phyloP scores from a whole-genome alignment of 2,113 vertebrate genomes.

The Turnix velox region DNA sequence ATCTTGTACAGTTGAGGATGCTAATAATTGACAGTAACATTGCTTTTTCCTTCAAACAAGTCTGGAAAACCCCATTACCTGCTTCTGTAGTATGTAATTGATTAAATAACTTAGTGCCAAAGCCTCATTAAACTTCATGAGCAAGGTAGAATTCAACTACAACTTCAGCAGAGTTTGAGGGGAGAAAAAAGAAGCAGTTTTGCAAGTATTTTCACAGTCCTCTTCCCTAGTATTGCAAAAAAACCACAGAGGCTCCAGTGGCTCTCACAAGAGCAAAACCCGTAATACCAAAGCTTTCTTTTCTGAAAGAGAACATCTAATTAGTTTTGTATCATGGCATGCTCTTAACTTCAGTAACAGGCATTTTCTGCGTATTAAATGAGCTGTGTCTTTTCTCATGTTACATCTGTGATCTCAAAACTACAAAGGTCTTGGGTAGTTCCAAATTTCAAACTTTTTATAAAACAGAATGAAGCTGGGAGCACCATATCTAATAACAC shows the following conservation, averaged over 20 bases:
- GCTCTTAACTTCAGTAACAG: background rate
- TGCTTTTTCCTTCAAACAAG: background rate
- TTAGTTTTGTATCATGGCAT: background rate
- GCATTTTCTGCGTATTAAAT: background rate
- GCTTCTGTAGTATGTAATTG: background rate
- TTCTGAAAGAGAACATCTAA: background rate
- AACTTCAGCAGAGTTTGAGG: background rate
- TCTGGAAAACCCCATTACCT: background rate
- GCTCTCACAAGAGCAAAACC: background rate
- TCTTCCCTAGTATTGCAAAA: background rate
- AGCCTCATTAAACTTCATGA: background rate
- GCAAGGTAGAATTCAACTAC: background rate
- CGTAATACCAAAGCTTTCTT: background rate
- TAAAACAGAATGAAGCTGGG: background rate
- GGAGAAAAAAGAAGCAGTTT: background rate
- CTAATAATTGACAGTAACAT: background rate
- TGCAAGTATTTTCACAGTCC: background rate
- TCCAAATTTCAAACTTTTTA: background rate
- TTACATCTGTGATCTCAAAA: background rate
- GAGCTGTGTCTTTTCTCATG: fast-evolving
- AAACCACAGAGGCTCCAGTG: background rate
- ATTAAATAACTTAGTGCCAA: background rate
- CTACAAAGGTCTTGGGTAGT: background rate
- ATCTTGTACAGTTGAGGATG: background rate
- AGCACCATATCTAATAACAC: background rate